Evolutionary conservation across 1,140 invertebrate genomes (phyloP).

Genomic region (Pseudomyrmex flavicornis): DNA sequence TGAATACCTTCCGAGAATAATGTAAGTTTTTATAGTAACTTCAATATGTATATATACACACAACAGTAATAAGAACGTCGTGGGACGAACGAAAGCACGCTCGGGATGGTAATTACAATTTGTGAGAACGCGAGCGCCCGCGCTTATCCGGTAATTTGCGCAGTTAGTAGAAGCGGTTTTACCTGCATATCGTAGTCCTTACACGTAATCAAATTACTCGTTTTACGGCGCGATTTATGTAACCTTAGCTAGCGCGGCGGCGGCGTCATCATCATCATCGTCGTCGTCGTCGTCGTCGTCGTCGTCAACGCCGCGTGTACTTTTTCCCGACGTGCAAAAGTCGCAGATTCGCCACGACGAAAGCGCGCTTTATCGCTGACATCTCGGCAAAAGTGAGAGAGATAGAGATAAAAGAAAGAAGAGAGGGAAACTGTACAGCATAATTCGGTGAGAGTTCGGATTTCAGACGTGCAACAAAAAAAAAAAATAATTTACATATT

Average conservation of each 20-base stretch:
- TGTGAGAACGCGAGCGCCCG: constrained; percentile 47
- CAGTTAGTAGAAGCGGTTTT: constrained; percentile 26
- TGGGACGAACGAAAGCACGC: constrained; percentile 6
- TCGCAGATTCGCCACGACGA: constrained; percentile 39
- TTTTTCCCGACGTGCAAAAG: constrained; percentile 40
- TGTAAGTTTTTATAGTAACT: not conserved
- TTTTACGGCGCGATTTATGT: constrained; percentile 47
- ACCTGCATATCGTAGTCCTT: constrained; percentile 35
- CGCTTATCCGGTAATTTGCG: constrained; percentile 54
- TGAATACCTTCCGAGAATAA: constrained; percentile 15
- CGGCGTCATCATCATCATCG: too few relatives aligned
- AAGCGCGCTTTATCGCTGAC: constrained; percentile 41
- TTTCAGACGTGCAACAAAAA: constrained; percentile 2
- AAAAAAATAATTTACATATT: not conserved
- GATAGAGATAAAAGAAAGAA: too few relatives aligned
- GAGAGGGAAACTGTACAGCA: too few relatives aligned
- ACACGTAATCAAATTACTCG: constrained; percentile 57
- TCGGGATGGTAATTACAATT: constrained; percentile 38
- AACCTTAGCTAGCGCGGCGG: constrained; percentile 13
- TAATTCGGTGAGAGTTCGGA: constrained; percentile 29
- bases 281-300: too few relatives aligned
- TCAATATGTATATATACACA: not conserved
- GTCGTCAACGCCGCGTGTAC: not conserved
- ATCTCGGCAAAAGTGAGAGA: constrained; percentile 31
- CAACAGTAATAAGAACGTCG: not conserved